A percentile compares a stretch with the other conserved stretches of the same genome.
These are phyloP conservation scores for Drosophila pandora DNA, from an alignment of 1,140 invertebrate species.

Conservation along the genomic window DNA sequence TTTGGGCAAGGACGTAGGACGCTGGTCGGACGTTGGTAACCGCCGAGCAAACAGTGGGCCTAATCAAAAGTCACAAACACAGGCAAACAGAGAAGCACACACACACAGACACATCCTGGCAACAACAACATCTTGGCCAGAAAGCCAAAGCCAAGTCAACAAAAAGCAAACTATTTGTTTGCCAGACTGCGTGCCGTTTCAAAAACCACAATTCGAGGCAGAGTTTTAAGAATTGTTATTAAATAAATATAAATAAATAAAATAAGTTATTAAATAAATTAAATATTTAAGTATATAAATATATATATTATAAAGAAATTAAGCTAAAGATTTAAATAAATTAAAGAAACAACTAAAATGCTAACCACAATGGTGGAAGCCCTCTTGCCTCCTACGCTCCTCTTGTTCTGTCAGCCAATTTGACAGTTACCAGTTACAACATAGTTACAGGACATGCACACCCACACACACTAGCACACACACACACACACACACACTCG, in stretches of 20 bases:
- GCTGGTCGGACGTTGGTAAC: constrained; percentile 49
- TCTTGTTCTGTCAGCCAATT: constrained; percentile 71
- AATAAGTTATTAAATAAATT: neutral
- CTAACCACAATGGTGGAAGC: neutral
- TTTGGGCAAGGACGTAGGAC: constrained; percentile 65
- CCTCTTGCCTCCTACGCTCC: constrained; percentile 5
- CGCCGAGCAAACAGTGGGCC: constrained; percentile 71
- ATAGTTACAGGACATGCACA: constrained; percentile 59
- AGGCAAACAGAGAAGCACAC: constrained; percentile 7
- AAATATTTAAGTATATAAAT: neutral
- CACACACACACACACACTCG: constrained; percentile 23
- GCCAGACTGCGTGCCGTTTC: constrained; percentile 43
- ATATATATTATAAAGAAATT: neutral
- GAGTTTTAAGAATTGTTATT: neutral
- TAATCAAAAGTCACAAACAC: constrained; percentile 78
- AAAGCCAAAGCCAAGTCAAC: constrained; percentile 68
- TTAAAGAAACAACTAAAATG: neutral
- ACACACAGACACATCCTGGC: no score
- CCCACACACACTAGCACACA: constrained; percentile 14
- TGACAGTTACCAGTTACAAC: constrained; percentile 77
- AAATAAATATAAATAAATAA: neutral
- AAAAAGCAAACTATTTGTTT: constrained; percentile 78
- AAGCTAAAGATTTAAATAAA: neutral
- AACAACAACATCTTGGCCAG: constrained; percentile 53
- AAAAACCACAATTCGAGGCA: constrained; percentile 1